These are phyloP conservation scores for Notarius quadriscutis DNA, from an alignment of 2,113 vertebrate species.

Conservation along the genomic window DNA sequence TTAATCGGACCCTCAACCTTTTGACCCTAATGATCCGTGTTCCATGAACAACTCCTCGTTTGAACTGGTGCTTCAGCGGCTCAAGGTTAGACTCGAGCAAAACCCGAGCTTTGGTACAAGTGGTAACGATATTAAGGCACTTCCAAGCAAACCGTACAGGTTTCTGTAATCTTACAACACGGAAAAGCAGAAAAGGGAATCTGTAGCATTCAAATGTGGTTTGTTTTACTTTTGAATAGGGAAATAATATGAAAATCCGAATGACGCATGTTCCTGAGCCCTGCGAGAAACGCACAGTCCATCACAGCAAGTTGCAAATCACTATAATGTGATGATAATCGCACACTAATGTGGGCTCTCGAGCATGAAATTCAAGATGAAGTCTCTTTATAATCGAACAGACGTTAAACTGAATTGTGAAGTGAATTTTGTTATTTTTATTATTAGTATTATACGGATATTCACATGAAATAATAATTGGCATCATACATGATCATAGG, in stretches of 20 bases:
- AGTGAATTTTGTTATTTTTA: no score
- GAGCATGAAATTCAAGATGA: neutral
- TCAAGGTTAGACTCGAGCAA: neutral
- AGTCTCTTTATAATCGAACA: neutral
- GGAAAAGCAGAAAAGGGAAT: neutral
- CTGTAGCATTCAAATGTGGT: neutral
- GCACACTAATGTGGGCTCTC: neutral
- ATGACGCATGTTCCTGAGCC: neutral
- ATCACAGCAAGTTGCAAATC: no score
- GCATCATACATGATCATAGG: no score
- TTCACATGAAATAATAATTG: no score
- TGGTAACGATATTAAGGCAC: no score
- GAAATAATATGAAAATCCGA: constrained; percentile 15
- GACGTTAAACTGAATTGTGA: neutral
- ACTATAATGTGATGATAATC: no score
- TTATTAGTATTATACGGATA: no score
- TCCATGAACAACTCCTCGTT: neutral
- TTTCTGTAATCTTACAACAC: neutral
- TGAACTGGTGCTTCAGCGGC: neutral
- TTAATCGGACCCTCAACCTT: no score
- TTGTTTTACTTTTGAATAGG: neutral
- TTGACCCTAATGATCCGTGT: neutral
- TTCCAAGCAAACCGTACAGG: no score
- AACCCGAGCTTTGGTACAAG: neutral
- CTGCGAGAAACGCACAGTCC: no score